These are phyloP conservation scores for Galerucella calmariensis DNA, from an alignment of 2,888 invertebrate genomes.

Conservation along the genomic window DNA sequence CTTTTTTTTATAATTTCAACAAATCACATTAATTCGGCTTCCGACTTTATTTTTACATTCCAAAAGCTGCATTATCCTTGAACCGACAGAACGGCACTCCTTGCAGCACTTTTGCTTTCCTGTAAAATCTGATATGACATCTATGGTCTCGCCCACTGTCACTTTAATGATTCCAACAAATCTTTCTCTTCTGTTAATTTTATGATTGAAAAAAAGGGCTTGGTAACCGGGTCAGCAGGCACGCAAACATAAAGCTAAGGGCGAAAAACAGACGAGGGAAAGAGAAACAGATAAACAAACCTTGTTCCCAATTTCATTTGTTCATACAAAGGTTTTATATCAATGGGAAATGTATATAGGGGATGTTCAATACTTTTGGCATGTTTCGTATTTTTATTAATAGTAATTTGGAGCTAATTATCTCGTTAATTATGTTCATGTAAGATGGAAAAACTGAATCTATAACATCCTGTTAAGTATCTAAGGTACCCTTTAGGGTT, in stretches of 20 bases:
- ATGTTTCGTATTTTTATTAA: no score
- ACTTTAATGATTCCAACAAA: conserved; percentile 37
- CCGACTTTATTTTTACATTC: not conserved
- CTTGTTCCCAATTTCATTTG: not conserved
- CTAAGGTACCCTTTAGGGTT: no score
- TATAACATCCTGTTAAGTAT: no score
- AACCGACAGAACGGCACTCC: conserved; percentile 7
- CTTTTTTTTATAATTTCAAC: not conserved
- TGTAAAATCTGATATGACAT: conserved; percentile 26
- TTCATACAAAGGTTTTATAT: not conserved
- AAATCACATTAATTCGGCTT: not conserved
- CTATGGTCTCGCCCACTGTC: conserved; percentile 27
- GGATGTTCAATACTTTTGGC: not conserved
- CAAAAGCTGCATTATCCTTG: not conserved
- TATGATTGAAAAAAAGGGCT: conserved; percentile 41
- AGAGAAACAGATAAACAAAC: not conserved
- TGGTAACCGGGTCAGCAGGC: conserved; percentile 36
- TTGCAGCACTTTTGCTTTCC: conserved; percentile 17
- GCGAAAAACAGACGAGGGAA: not conserved
- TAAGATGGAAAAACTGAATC: no score
- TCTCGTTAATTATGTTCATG: no score
- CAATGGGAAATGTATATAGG: not conserved
- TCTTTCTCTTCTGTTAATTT: conserved; percentile 48
- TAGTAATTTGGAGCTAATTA: no score
- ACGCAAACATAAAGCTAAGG: conserved; percentile 33